phyloP scores from a whole-genome alignment of 2,888 invertebrate genomes.

The Branchinecta sandiegonensis region DNA sequence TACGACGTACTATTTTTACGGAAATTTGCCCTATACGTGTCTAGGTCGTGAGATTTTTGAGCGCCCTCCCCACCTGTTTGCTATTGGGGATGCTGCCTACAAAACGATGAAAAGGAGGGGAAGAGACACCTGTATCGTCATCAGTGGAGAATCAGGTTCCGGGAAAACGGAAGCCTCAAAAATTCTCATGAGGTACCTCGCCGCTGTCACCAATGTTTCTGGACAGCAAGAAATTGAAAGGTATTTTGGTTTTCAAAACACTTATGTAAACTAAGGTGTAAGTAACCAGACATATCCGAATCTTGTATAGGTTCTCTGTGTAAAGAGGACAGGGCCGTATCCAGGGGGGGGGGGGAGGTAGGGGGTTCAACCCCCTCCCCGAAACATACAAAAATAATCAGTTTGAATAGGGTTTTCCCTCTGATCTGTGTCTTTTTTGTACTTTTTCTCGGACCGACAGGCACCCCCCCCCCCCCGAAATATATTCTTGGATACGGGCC shows the following conservation, averaged over 20 bases:
- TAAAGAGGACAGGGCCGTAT: no score
- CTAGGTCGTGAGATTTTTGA: slow-evolving; percentile 86
- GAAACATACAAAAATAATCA: no score
- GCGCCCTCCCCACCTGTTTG: slow-evolving; percentile 89
- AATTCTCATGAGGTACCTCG: slow-evolving; percentile 96
- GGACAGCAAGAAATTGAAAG: slow-evolving; percentile 91
- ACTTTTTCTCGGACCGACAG: no score
- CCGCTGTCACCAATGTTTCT: slow-evolving; percentile 83
- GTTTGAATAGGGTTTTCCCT: no score
- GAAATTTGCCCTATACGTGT: slow-evolving; percentile 27
- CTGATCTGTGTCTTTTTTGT: no score
- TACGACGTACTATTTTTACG: neutral
- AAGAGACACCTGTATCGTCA: slow-evolving; percentile 90
- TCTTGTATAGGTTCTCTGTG: no score
- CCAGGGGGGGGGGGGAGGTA: no score
- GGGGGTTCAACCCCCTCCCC: no score
- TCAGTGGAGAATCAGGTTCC: slow-evolving; percentile 92
- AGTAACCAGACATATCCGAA: no score
- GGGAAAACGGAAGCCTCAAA: slow-evolving; percentile 99
- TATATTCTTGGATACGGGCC: no score
- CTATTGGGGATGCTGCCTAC: slow-evolving; percentile 94
- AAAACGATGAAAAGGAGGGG: slow-evolving; percentile 78
- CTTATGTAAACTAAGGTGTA: no score
- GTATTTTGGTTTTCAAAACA: slow-evolving; percentile 36
- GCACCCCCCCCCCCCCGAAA: no score